These are phyloP conservation scores for Enteromius thamalakanensis DNA, from an alignment of 2,797 vertebrate species.

Conservation along the genomic window DNA sequence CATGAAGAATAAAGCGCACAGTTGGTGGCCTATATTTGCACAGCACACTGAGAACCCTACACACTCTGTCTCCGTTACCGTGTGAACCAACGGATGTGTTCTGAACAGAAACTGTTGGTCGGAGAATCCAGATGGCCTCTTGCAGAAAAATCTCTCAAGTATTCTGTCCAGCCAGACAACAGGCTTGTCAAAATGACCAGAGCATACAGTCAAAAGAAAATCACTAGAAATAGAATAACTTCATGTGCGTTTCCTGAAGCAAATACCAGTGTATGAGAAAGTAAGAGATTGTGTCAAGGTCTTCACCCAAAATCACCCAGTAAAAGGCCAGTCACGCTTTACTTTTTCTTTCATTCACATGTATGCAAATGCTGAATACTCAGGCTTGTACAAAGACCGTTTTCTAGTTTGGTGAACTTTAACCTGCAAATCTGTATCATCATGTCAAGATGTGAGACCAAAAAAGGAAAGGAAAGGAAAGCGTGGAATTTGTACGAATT, in stretches of 20 bases:
- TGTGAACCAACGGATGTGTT: conserved; percentile 38
- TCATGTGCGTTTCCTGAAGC: neutral
- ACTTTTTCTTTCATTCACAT: neutral
- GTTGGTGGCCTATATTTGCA: conserved; percentile 51
- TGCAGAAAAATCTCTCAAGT: conserved; percentile 41
- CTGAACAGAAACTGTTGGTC: conserved; percentile 21
- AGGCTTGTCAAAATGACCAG: conserved; percentile 17
- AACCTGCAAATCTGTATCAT: neutral
- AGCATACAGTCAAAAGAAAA: conserved; percentile 21
- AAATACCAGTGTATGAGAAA: neutral
- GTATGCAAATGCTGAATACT: neutral
- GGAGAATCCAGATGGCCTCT: conserved; percentile 43
- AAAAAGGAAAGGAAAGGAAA: neutral
- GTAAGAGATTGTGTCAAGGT: neutral
- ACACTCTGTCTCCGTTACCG: conserved; percentile 20
- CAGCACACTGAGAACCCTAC: conserved; percentile 31
- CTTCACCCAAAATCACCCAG: neutral
- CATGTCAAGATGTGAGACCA: neutral
- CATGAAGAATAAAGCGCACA: conserved; percentile 34
- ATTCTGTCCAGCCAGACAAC: conserved; percentile 36
- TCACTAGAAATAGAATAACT: neutral
- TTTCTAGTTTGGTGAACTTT: conserved; percentile 8
- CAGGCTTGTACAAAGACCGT: neutral
- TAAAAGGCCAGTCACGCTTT: neutral
- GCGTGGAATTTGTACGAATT: neutral